These are phyloP conservation scores for Centroberyx gerrardi DNA, from an alignment of 2,797 vertebrate genomes.

Conservation along the genomic window DNA sequence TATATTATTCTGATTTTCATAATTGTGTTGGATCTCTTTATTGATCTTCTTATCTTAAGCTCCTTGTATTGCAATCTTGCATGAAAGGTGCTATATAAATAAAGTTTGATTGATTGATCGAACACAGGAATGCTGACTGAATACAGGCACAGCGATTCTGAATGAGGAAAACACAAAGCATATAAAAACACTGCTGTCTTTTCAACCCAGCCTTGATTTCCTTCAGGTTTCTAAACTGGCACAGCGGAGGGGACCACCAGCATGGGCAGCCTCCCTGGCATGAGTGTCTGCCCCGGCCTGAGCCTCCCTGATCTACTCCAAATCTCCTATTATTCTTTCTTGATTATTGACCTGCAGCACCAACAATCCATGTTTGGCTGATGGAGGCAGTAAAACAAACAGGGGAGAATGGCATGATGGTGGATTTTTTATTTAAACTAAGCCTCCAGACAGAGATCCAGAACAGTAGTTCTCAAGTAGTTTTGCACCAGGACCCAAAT, in stretches of 20 bases:
- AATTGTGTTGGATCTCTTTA: too few species aligned
- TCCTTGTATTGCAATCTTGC: too few species aligned
- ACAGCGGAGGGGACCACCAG: constrained; percentile 8
- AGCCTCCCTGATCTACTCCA: constrained; percentile 36
- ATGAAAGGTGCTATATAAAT: too few species aligned
- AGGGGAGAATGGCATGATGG: background rate
- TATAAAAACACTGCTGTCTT: background rate
- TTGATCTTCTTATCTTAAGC: too few species aligned
- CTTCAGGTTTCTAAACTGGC: constrained; percentile 8
- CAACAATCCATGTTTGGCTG: background rate
- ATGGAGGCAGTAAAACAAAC: constrained; percentile 8
- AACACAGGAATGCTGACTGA: too few species aligned
- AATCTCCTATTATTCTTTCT: constrained; percentile 22
- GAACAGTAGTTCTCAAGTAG: background rate
- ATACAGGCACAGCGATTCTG: background rate
- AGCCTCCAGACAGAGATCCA: background rate
- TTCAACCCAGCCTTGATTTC: background rate
- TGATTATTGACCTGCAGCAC: constrained; percentile 30
- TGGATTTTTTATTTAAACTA: constrained; percentile 42
- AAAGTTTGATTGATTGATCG: too few species aligned
- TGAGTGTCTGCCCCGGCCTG: constrained; percentile 13
- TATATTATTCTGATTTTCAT: too few species aligned
- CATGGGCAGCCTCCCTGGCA: background rate
- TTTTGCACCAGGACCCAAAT: background rate
- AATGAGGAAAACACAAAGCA: too few species aligned